Base-by-base conservation (phyloP, 2,113 vertebrate genomes). In the Holacanthus passer region DNA sequence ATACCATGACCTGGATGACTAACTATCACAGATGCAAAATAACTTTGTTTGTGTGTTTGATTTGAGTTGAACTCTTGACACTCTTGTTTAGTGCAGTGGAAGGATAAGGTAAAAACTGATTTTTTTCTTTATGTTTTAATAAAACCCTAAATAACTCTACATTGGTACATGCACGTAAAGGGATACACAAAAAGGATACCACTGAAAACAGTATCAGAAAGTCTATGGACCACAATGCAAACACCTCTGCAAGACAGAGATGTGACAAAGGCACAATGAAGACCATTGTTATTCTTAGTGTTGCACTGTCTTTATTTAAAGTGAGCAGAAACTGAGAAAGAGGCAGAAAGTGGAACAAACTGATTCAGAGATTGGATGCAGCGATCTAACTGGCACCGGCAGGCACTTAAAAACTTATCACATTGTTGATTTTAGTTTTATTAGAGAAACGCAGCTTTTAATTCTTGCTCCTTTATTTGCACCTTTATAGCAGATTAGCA, bases 231-330 rank as follows among this genome's bases (percentile, higher is more conserved):
- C 67, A 12, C 17, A 69, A 55, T 73, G 45, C 8, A 65, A 32
- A n/a, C 0, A 32, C 31, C 14, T 52, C 11, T 47, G 5, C 3
- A 68, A 41, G 22, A 69, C 52, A 77, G 2, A 56, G 7, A 19
- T 77, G 20, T 37, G 16, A 60, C 20, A 66, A 71, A 24, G 8
- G 10, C 1, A 53, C 52, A 24, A 29, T 14, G 1, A 62, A 13
- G 19, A 48, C n/a, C 32, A 50, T 35, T n/a, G n/a, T n/a, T n/a
- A 53, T 8, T 32, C 5, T 73, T 45, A 65, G 9, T 83, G 22
- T 79, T 87, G 77, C 59, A 69, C 73, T 82, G 68, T 55, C 12
- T 90, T 88, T 89, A 88, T 88, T 90, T 50, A 12, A 80, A 77
- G 5, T 79, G 45, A 73, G 48, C 64, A 83, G 24, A 83, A 82